A percentile compares a stretch with the other conserved stretches of the same genome.
These are phyloP conservation scores for Chaenocephalus aceratus DNA, from an alignment of 2,113 vertebrate species.

Conservation along the genomic window DNA sequence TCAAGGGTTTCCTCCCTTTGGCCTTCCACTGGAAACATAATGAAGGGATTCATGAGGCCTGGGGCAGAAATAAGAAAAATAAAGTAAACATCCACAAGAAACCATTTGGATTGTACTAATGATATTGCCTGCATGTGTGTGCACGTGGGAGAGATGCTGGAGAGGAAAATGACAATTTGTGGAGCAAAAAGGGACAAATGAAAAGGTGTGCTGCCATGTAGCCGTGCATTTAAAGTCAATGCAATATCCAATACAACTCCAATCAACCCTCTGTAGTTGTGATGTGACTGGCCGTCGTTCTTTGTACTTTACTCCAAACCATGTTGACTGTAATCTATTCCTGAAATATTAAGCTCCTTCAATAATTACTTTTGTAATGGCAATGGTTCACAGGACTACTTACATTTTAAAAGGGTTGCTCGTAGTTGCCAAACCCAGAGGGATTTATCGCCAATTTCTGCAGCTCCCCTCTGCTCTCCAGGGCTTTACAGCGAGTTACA, in stretches of 20 bases:
- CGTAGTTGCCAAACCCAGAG: too few species aligned
- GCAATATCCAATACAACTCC: not conserved
- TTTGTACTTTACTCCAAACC: not conserved
- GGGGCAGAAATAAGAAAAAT: conserved; percentile 62
- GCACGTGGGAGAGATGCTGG: not conserved
- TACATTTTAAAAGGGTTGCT: not conserved
- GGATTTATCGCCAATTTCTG: too few species aligned
- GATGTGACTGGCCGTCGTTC: not conserved
- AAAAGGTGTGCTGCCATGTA: not conserved
- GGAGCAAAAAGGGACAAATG: conserved; percentile 35
- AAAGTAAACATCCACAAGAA: conserved; percentile 65
- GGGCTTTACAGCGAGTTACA: too few species aligned
- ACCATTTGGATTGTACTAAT: conserved; percentile 69
- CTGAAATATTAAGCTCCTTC: not conserved
- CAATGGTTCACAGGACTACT: not conserved
- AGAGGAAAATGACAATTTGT: conserved; percentile 48
- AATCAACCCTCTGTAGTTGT: not conserved
- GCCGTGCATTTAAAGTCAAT: not conserved
- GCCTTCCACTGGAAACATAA: conserved; percentile 60
- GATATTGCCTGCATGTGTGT: conserved; percentile 40
- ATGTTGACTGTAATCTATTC: not conserved
- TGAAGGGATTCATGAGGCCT: conserved; percentile 62
- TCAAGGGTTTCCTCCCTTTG: conserved; percentile 67
- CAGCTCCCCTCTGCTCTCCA: too few species aligned
- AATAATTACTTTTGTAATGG: not conserved